A percentile compares a stretch with the other conserved stretches of the same genome.
Conservation (phyloP, 2,888 invertebrate species). For the Dryobota labecula region DNA sequence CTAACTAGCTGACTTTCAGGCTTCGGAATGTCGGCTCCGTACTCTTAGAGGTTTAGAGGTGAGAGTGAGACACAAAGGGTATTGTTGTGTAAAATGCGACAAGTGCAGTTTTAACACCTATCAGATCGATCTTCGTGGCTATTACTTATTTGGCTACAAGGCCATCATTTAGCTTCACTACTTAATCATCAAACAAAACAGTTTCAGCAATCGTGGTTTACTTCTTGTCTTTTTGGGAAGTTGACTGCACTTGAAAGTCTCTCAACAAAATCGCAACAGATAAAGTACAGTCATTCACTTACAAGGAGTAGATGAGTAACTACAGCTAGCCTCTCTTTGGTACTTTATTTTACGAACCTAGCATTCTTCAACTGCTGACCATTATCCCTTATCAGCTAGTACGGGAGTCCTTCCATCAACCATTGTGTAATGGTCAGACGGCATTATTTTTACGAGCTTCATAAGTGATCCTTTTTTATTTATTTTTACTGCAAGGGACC, state of each 20-base stretch:
- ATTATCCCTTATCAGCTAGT: constrained; percentile 76
- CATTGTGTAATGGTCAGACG: constrained; percentile 71
- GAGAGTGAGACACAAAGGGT: no score
- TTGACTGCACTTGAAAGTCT: neutral
- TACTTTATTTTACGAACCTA: constrained; percentile 46
- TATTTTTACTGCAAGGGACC: constrained; percentile 78
- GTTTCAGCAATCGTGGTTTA: neutral
- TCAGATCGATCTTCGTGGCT: neutral
- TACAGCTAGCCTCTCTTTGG: neutral
- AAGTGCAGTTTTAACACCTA: no score
- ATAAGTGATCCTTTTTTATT: constrained; percentile 73
- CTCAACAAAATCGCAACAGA: constrained; percentile 21
- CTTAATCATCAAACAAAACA: neutral
- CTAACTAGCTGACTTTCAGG: neutral
- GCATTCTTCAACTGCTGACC: constrained; percentile 49
- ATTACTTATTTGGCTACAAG: neutral
- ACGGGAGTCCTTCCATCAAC: constrained; percentile 83
- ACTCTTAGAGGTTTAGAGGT: no score
- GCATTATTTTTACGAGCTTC: constrained; percentile 81
- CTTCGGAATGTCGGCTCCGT: neutral
- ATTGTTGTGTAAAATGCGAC: no score
- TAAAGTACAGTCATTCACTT: neutral
- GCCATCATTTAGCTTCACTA: neutral
- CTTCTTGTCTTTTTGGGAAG: neutral
- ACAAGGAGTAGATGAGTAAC: constrained; percentile 3